Evolutionary conservation across 2,113 vertebrate species (phyloP).

Genomic region (Labeo catla): DNA sequence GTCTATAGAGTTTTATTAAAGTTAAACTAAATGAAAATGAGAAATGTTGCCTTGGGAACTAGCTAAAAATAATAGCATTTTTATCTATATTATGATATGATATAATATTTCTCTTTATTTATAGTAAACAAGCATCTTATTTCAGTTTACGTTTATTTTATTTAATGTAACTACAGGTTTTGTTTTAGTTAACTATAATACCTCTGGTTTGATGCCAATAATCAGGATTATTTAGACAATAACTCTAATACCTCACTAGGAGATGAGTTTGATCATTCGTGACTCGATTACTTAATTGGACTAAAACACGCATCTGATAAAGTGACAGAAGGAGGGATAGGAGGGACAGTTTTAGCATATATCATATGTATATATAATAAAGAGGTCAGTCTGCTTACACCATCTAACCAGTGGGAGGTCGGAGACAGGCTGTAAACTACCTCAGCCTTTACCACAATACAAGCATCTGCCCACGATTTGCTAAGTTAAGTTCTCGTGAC

Average conservation of each 20-base stretch:
- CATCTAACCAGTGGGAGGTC: not conserved
- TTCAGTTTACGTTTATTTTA: not conserved
- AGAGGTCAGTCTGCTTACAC: not conserved
- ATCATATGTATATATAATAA: conserved; percentile 2
- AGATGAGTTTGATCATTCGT: not conserved
- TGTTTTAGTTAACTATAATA: not conserved
- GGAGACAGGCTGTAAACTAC: conserved; percentile 4
- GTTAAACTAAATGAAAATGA: not conserved
- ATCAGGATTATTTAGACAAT: not conserved
- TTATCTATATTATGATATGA: not conserved
- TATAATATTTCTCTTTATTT: not conserved
- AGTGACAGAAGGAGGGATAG: not conserved
- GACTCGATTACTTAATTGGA: not conserved
- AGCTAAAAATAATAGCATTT: not conserved
- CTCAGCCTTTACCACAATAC: conserved; percentile 12
- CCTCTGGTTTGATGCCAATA: not conserved
- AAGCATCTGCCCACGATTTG: conserved; percentile 11
- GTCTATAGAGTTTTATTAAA: not conserved
- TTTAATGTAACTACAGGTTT: not conserved
- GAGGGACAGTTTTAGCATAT: not conserved
- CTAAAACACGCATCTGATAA: not conserved
- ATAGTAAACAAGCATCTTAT: not conserved
- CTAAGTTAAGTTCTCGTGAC: conserved; percentile 18
- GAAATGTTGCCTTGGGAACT: not conserved
- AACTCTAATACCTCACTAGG: not conserved